Base-by-base conservation (phyloP, 2,888 invertebrate species). In the Entomobrya proxima region DNA sequence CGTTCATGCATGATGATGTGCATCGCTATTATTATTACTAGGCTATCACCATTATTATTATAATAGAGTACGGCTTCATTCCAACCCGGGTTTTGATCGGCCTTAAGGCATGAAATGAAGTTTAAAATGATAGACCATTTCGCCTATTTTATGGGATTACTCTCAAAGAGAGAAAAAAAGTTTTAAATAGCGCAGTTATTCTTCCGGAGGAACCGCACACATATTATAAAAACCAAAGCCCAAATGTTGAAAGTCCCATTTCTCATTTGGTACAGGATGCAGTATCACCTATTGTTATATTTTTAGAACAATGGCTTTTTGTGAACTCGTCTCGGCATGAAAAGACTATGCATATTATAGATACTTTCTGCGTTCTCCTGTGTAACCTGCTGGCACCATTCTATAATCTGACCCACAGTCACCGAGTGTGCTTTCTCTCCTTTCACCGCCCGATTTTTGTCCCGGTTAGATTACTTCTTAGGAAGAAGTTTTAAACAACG, bases 1-100 rank as follows among this genome's bases (percentile, higher is more conserved):
- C 61, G 78, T 69, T 84, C 84, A 47, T 72, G 84, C 84, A 72
- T 83, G 69, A 69, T 81, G 67, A 21, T 80, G 21, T 69, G 30
- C 67, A 69, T 55, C 69, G 35, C 24, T 50, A 27, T 77, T 40
- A 50, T 50, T 52, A 69, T 69, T 77, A 37, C 35, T n/a, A n/a
- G n/a, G 18, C 55, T 15, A 47, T 47, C 47, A 32, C 27, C 78
- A 78, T 64, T 78, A 61, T 64, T 78, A 64, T 64, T 78, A 64
- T 78, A 47, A 47, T 47, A 7, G 47, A 47, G 44, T 72, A 44
- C 72, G n/a, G 21, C 52, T 76, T 35, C 27, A 55, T 18, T 79
- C n/a, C 40, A 9, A 21, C 18, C 44, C 18, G 40, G 44, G 47
- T 13, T n/a, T 47, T 47, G 47, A 74, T n/a, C 24, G 30, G 44